Base-by-base conservation (phyloP, 2,888 invertebrate species). In the Agrilus cyanescens region DNA sequence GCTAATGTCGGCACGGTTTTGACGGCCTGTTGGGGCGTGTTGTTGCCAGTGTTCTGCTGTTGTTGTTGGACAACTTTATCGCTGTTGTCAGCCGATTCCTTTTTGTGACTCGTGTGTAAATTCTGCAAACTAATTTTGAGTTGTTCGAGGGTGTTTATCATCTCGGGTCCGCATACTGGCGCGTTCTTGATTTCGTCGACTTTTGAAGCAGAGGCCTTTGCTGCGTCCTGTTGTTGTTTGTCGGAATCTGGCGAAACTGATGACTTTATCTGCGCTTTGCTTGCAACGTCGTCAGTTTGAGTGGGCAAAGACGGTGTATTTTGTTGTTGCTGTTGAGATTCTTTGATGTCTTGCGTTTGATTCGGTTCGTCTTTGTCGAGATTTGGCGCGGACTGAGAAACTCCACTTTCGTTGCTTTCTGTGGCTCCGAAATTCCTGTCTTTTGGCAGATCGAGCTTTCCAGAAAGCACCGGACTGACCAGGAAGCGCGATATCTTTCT, bases 401-500 rank as follows among this genome's bases (percentile, higher is more conserved):
- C 10, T 25, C 25, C 25, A 10, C 25, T 25, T 10, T 25, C 25
- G 4, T 3, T 25, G 10, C 25, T 25, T 2, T 25, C 25, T 10
- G 10, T 25, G 10, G 41, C 47, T 12, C 55, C 57, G 43, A 54
- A 61, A 46, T 63, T 60, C 49, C 60, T 63, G 43, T 64, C 62
- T 50, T 62, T 64, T 1, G 68, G 65, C 39, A 67, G 45, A 44
- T 64, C 63, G 41, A 71, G 62, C 50, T 69, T 74, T 6, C 65
- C 66, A 57, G 79, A 80, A 29, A 82, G 72, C 2, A 86, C 85
- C 15, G 86, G 85, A 62, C 85, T 86, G 53, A 87, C 85, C 60
- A 85, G 73, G 67, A 87, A 87, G 44, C 86, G 70, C 25, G 86
- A 86, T 54, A 86, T 82, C 62, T 86, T 86, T 45, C 85, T 70